Percentiles rank a stretch among this genome's conserved stretches.
phyloP scores from a whole-genome alignment of 2,113 vertebrate genomes.

The Macquaria australasica region DNA sequence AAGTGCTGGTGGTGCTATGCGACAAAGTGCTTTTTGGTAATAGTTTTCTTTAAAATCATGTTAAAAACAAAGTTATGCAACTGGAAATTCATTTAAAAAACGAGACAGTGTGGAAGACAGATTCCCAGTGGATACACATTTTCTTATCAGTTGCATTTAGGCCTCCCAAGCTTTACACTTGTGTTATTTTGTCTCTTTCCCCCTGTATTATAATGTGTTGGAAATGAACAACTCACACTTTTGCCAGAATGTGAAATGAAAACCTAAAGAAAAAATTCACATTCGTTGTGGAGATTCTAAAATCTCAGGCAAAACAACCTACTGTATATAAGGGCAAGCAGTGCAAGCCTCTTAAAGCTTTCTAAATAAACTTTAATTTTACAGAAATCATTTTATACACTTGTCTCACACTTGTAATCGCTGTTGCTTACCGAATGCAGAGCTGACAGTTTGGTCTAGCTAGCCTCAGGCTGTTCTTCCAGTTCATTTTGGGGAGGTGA shows the following conservation, averaged over 20 bases:
- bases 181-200: neutral
- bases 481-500: neutral
- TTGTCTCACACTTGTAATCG: too few species aligned
- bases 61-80: neutral
- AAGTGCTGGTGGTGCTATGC: conserved; percentile 17
- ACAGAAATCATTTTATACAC: too few species aligned
- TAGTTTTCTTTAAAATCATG: neutral
- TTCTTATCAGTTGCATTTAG: neutral
- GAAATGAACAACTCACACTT: neutral
- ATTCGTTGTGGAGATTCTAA: neutral
- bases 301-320: too few species aligned
- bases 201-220: neutral
- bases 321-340: too few species aligned
- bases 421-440: too few species aligned
- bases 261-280: neutral
- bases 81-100: neutral
- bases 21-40: neutral
- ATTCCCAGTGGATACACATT: neutral
- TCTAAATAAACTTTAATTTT: too few species aligned
- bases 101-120: neutral
- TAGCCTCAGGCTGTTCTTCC: neutral
- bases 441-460: neutral
- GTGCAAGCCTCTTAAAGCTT: too few species aligned
- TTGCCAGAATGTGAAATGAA: neutral
- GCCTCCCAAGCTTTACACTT: neutral